phyloP scores from a whole-genome alignment of 2,113 vertebrate genomes.

The Indicator maculatus region DNA sequence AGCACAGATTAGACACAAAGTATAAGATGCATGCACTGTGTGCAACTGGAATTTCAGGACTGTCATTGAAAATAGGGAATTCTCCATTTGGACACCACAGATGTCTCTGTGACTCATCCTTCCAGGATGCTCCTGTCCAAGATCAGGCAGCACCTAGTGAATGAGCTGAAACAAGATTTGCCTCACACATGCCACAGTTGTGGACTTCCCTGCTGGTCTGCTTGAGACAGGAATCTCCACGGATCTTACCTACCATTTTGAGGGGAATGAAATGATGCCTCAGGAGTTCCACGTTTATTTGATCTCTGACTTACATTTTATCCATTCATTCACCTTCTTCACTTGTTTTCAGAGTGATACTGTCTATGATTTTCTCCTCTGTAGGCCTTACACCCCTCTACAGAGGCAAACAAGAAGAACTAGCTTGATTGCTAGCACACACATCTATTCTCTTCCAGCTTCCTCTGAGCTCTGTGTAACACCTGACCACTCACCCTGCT shows the following conservation, averaged over 20 bases:
- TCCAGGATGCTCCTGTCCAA: background rate
- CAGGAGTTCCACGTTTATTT: background rate
- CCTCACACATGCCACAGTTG: background rate
- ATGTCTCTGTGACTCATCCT: background rate
- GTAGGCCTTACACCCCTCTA: background rate
- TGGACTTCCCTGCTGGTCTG: background rate
- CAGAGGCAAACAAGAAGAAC: background rate
- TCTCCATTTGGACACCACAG: background rate
- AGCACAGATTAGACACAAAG: background rate
- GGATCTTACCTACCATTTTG: background rate
- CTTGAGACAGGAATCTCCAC: background rate
- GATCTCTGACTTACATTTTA: background rate
- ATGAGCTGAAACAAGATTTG: background rate
- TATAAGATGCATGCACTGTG: fast-evolving
- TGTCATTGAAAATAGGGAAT: background rate
- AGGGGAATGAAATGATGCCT: background rate
- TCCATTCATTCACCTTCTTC: background rate
- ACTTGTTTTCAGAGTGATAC: background rate
- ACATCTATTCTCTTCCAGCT: background rate
- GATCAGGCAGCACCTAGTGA: background rate
- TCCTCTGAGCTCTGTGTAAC: background rate
- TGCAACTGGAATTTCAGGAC: background rate
- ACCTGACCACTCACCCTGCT: constrained; percentile 21
- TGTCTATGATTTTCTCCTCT: background rate
- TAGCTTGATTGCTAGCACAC: background rate